Evolutionary conservation across 2,113 vertebrate species (phyloP), one percentile per base, ranked within the genome.

Genomic region (Lipotes vexillifer): DNA sequence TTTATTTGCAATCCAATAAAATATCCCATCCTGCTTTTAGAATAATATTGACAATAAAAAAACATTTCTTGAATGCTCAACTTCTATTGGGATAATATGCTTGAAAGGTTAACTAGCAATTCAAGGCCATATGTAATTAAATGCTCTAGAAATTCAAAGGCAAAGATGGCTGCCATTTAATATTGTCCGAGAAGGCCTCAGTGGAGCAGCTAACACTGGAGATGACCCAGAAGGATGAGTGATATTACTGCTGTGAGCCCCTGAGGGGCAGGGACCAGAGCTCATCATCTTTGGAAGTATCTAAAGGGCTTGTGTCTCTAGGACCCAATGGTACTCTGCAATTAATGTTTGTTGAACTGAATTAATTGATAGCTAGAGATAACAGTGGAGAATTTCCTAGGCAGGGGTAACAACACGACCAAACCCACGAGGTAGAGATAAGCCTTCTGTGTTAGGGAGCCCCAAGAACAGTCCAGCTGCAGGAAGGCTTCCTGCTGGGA

Each of bases 1-100:
- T 94, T 92, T 91, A 71, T 96, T 88, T 96, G 65, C 29, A 93
- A 90, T 57, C 66, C 89, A 85, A 61, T 97, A 90, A 97, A 94
- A 92, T 80, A 94, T 85, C 41, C 63, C 84, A 90, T 90, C 84
- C 41, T 61, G 63, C 33, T 78, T 94, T 87, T 74, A 90, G 78
- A 61, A 33, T 91, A 83, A 85, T 94, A 97, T 38, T 95, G 86
- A 83, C 65, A 95, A 91, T 75, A 92, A 93, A 92, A 93, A 96
- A 90, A 85, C 59, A 71, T 31, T 90, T 46, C 69, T 77, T 44
- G 17, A 72, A 52, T 8, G n/a, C n/a, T 91, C 71, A 14, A 27
- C 72, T 63, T 90, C 85, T 94, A 93, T 25, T 95, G 55, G 71
- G 80, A 78, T 72, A 94, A 88, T 75, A 94, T 25, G 85, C n/a